Evolutionary conservation across 2,888 invertebrate species (phyloP), one percentile per base, ranked within the genome.

Genomic region (Acrobasis suavella): DNA sequence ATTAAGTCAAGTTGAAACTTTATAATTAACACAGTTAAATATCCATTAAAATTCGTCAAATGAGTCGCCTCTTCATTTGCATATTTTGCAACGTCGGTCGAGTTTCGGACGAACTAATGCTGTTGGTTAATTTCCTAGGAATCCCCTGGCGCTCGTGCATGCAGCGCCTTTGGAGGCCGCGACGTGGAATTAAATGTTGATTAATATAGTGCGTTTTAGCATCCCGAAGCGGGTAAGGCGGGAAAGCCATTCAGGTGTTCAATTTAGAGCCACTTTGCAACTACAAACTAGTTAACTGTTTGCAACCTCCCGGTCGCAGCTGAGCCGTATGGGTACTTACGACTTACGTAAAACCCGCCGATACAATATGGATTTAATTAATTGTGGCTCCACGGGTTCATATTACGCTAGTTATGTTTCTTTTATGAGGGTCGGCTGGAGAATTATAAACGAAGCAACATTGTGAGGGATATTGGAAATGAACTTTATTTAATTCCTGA

Each of bases 131-230:
- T 89, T 88, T 85, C 75, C 79, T 82, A 80, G 80, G 76, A 81
- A 83, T 90, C 91, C 89, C 91, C 68, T 65, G 82, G 71, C 76
- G 82, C 70, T 78, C 84, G 84, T 88, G 81, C 77, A 75, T 76
- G 78, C 73, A 77, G 67, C 71, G 78, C 78, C 77, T 84, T 81
- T 77, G 72, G 77, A 71, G 67, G 74, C 72, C 73, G 73, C 81
- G 81, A 80, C 85, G 83, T 85, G 78, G 83, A 90, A 89, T 90
- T 90, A 91, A 89, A 91, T 87, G 88, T 86, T 91, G 87, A 90
- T 90, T 89, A 90, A 89, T 89, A 82, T 79, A 82, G 77, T 78
- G 77, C 82, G 81, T 85, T 87, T 86, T 82, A 83, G 81, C 78
- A 78, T 74, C 78, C 69, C 73, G 65, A 69, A 63, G 76, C 66